These are phyloP conservation scores for Mohoua ochrocephala DNA, from an alignment of 2,113 vertebrate species.

Conservation along the genomic window DNA sequence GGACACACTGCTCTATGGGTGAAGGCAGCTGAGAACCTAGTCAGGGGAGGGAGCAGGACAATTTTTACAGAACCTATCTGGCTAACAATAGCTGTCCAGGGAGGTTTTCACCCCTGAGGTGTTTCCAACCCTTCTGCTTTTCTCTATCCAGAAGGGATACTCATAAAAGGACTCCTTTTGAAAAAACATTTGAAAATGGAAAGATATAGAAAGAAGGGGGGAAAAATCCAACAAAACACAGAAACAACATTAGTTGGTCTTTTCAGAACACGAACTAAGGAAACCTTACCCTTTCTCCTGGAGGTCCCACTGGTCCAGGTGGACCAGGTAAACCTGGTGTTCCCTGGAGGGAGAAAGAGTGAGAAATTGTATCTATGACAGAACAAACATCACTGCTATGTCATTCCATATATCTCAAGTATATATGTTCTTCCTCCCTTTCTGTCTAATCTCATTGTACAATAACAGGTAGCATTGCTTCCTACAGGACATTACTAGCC, in stretches of 20 bases:
- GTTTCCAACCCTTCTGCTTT: not conserved
- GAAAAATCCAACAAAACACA: not conserved
- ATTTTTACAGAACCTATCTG: not conserved
- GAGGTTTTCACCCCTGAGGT: not conserved
- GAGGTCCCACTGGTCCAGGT: constrained; percentile 82
- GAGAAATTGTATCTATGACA: not conserved
- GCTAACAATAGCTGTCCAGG: not conserved
- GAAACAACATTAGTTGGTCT: not conserved
- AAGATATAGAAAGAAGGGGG: not conserved
- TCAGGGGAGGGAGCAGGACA: not conserved
- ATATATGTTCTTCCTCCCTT: not conserved
- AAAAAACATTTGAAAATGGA: not conserved
- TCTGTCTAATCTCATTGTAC: not conserved
- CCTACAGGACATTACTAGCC: not conserved
- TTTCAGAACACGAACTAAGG: not conserved
- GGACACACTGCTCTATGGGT: not conserved
- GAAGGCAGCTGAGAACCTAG: not conserved
- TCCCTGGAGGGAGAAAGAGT: constrained; percentile 76
- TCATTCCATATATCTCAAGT: not conserved
- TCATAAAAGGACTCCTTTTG: not conserved
- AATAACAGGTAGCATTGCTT: not conserved
- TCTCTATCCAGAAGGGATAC: not conserved
- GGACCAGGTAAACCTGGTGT: constrained; percentile 82
- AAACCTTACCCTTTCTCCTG: constrained; percentile 86
- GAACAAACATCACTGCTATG: not conserved